These are phyloP conservation scores for Clarias magur DNA, from an alignment of 2,113 vertebrate species.

Conservation along the genomic window DNA sequence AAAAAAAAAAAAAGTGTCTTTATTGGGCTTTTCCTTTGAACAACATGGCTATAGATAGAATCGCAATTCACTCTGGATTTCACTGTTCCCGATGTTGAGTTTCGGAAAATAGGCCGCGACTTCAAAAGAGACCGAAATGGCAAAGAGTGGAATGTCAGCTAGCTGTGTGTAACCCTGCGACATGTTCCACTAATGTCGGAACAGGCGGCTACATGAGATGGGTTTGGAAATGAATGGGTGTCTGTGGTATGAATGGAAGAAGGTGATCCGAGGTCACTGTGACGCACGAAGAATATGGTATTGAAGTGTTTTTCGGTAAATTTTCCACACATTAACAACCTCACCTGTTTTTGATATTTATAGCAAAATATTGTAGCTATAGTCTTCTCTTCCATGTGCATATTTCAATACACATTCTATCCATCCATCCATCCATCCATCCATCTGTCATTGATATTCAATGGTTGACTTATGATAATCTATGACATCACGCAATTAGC, in stretches of 20 bases:
- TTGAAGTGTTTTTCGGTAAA: background rate
- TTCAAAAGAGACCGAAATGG: constrained; percentile 60
- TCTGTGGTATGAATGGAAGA: constrained; percentile 28
- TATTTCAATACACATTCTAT: background rate
- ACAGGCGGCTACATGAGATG: constrained; percentile 64
- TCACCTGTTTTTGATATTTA: constrained; percentile 59
- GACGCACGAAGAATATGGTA: background rate
- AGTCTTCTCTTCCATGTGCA: background rate
- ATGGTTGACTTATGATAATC: no score
- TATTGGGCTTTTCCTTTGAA: constrained; percentile 74
- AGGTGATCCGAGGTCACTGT: constrained; percentile 57
- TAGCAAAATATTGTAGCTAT: constrained; percentile 49
- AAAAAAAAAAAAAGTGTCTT: constrained; percentile 60
- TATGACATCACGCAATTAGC: no score
- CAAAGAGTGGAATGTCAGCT: constrained; percentile 58
- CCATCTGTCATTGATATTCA: no score
- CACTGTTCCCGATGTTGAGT: constrained; percentile 62
- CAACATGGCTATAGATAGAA: constrained; percentile 69
- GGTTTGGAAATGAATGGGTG: constrained; percentile 28
- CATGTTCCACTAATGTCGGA: constrained; percentile 68
- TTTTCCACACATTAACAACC: background rate
- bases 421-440: no score
- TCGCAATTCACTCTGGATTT: constrained; percentile 44
- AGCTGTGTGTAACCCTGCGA: constrained; percentile 61
- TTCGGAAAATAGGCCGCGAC: constrained; percentile 57